Percentiles rank a stretch among this genome's conserved stretches.
phyloP scores from a whole-genome alignment of 2,797 vertebrate genomes.

The Pangasius sanitwongsei region DNA sequence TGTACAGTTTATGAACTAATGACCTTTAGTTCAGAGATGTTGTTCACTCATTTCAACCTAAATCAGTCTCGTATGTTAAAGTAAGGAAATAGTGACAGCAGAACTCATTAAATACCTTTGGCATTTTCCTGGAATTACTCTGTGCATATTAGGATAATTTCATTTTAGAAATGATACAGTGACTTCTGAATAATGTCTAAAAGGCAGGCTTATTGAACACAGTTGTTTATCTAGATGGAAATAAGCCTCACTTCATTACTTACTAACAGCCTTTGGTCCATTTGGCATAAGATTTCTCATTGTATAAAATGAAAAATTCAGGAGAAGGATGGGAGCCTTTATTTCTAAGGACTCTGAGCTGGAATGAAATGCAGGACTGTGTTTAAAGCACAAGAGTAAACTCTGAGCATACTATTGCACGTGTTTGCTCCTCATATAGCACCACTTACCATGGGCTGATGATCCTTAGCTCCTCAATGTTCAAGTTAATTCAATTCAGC shows the following conservation, averaged over 20 bases:
- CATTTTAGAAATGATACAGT: conserved; percentile 30
- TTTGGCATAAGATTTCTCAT: conserved; percentile 24
- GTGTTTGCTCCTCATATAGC: neutral
- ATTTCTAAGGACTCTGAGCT: neutral
- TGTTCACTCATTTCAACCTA: neutral
- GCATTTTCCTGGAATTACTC: conserved; percentile 1
- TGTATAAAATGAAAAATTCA: conserved; percentile 42
- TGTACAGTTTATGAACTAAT: conserved; percentile 4
- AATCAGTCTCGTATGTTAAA: conserved; percentile 34
- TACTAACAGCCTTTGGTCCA: conserved; percentile 30
- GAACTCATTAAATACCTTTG: neutral
- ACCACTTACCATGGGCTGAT: neutral
- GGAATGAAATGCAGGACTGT: conserved; percentile 8
- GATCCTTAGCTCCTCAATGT: neutral
- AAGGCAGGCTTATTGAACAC: conserved; percentile 39
- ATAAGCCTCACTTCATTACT: conserved; percentile 39
- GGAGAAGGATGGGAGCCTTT: neutral
- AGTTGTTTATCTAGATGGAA: conserved; percentile 45
- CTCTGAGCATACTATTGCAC: neutral
- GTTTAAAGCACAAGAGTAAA: neutral
- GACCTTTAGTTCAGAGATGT: neutral
- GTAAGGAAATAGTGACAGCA: conserved; percentile 23
- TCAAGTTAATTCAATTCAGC: neutral
- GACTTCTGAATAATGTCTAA: conserved; percentile 26
- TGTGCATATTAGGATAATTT: conserved; percentile 24